Base-by-base conservation (phyloP, 2,888 invertebrate species). In the Laspeyria flexula region DNA sequence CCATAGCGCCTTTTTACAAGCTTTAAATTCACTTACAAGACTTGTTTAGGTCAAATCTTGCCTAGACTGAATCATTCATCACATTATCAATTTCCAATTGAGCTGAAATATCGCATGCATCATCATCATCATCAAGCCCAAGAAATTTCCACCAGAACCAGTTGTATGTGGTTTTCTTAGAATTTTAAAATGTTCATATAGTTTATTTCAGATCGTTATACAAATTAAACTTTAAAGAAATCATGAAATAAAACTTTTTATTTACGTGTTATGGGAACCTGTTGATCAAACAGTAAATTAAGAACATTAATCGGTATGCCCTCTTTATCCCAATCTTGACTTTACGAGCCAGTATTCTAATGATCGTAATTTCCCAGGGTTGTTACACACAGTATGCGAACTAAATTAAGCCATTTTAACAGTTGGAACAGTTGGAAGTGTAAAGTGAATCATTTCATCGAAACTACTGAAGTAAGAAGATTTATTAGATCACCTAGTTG, bases 301-400 rank as follows among this genome's bases (percentile, higher is more conserved):
- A 23, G 38, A 30, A 39, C 49, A 29, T 39, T 43, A 45, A 43
- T 49, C 12, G 34, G 9, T 31, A 41, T 43, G 43, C 10, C 12
- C 16, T 25, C 45, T 25, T 16, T 33, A 40, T 43, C 35, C 27
- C 29, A 35, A 27, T 29, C 21, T 43, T 12, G 9, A 29, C 27
- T 43, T 43, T 34, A 43, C 27, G 35, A 11, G 12, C 25, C 33
- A 10, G 29, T 29, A 39, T 38, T 15, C 29, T 30, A 27, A 25
- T 1, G 29, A n/a, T 45, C 9, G 7, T 45, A 15, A 31, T 31
- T 39, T 33, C 10, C 3, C 33, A 35, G 27, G 43, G 0, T 27
- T 3, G 3, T 16, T 40, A 1, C 34, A 47, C 27, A 46, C 29
- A 34, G 15, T n/a, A 3, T 7, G 3, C 7, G 3, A 25, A 25